Conservation (phyloP, 2,797 vertebrate species). For the Sebastes nivosus region DNA sequence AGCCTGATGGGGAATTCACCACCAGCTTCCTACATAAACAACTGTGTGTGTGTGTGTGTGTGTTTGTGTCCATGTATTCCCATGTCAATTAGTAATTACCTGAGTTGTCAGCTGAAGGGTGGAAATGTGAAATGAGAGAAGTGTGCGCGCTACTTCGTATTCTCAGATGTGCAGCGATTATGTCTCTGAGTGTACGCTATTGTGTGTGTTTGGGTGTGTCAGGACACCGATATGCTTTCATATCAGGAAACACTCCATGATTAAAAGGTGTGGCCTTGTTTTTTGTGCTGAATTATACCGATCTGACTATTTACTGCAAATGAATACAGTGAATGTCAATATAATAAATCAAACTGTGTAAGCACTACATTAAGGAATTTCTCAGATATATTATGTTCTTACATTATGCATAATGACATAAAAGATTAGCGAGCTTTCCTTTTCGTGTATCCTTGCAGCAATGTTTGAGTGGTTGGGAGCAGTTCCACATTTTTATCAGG, state of each 20-base stretch:
- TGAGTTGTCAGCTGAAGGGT: neutral
- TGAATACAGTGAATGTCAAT: neutral
- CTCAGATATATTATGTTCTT: neutral
- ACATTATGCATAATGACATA: neutral
- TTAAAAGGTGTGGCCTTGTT: neutral
- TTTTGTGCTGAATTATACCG: neutral
- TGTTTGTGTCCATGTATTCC: no score
- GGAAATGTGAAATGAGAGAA: neutral
- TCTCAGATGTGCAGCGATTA: neutral
- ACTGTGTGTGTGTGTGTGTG: neutral
- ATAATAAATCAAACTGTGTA: neutral
- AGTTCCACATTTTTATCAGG: neutral
- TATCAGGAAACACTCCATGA: neutral
- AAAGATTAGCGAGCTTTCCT: neutral
- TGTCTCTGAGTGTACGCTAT: neutral
- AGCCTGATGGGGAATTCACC: no score
- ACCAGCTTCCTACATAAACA: neutral
- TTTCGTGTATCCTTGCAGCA: neutral
- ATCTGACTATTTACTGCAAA: neutral
- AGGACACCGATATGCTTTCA: neutral
- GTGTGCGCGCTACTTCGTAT: neutral
- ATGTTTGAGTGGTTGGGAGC: neutral
- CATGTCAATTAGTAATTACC: neutral
- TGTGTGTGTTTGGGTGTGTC: slow-evolving; percentile 22
- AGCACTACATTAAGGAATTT: neutral